Evolutionary conservation across 2,113 vertebrate genomes (phyloP).

Genomic region (Mobula hypostoma): DNA sequence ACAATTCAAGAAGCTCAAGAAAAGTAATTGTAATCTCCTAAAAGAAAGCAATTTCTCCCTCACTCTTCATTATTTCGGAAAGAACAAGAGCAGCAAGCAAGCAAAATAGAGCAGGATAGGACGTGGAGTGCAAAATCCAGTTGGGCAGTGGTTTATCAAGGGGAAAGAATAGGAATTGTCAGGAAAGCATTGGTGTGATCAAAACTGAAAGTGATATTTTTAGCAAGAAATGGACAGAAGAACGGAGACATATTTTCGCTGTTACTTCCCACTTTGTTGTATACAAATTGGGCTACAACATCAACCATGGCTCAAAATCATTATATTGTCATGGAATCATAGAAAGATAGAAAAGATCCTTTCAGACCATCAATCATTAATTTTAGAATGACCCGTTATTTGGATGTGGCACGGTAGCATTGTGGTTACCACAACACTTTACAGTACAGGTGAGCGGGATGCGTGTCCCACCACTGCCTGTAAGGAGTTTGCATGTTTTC

Average conservation of each 20-base stretch:
- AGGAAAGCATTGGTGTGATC: not conserved
- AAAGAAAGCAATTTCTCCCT: not conserved
- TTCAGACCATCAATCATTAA: too few species aligned
- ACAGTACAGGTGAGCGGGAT: too few species aligned
- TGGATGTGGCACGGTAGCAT: too few species aligned
- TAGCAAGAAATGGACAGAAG: not conserved
- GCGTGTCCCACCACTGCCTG: too few species aligned
- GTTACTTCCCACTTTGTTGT: too few species aligned
- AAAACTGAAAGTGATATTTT: not conserved
- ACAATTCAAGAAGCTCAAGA: not conserved
- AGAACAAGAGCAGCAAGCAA: not conserved
- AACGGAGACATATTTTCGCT: too few species aligned
- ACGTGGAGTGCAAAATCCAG: not conserved
- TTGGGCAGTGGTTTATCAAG: not conserved
- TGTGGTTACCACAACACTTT: too few species aligned
- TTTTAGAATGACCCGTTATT: too few species aligned
- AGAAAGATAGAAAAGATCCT: too few species aligned
- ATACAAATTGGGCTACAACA: not conserved
- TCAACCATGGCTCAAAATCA: too few species aligned
- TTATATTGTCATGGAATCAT: too few species aligned
- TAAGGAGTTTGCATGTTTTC: too few species aligned
- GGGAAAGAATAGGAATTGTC: not conserved
- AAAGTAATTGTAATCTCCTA: not conserved
- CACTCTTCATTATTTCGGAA: not conserved
- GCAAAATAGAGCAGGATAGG: not conserved